Evolutionary conservation across 2,797 vertebrate species (phyloP), one percentile per base, ranked within the genome.

Genomic region (Cheirogaleus major): DNA sequence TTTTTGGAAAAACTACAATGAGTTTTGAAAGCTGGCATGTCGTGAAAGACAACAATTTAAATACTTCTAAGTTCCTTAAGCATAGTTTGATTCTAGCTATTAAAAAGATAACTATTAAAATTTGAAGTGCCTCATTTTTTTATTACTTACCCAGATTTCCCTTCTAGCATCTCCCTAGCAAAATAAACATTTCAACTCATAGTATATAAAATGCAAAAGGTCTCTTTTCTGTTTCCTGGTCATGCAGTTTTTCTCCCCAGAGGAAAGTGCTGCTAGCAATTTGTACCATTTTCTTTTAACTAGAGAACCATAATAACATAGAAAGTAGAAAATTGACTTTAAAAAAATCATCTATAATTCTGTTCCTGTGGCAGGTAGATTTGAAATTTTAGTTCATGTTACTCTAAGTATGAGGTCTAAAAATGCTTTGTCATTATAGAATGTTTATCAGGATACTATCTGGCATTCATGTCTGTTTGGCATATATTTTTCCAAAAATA

Each of bases 371-470:
- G 69, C 63, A 86, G 55, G 70, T 89, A 2, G 79, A 87, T 95
- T 95, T 93, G 96, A 95, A 97, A 91, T 88, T 95, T 95, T 80
- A 78, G 63, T 83, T 94, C 69, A 81, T 95, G 27, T 90, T 86
- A 32, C 57, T 90, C 4, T 96, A 84, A 84, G 50, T 87, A 81
- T 61, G 90, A 85, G 38, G 11, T 84, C 90, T 96, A 63, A 95
- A 97, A 90, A 89, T 83, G 67, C 45, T 92, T 89, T 82, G 65
- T 48, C 13, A 45, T 92, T 95, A 65, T 67, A 95, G 45, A 76
- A 45, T 92, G 50, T 93, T 96, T 95, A 86, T 95, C 89, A 95
- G 78, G 75, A 45, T 93, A 50, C 95, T 96, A 83, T 92, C 41
- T 92, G 83, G 52, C 61, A 89, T 93, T 96, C 48, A 50, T 95